Conservation (phyloP, 2,113 vertebrate species). For the Ramphastos sulfuratus region DNA sequence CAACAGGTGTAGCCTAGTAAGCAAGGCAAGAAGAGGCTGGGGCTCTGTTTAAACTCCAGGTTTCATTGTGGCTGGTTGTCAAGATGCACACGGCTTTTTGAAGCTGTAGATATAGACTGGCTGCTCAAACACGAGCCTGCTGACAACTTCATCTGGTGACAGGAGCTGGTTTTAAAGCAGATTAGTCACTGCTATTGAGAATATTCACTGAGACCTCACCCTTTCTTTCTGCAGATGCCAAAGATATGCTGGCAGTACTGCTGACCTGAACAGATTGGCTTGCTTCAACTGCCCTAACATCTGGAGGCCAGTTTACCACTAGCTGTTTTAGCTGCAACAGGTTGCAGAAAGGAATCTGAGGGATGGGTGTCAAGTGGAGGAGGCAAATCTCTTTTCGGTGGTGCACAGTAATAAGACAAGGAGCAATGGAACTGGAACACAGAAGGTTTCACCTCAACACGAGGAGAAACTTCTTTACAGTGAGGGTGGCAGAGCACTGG, state of each 20-base stretch:
- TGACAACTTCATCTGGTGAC: conserved; percentile 29
- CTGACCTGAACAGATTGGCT: neutral
- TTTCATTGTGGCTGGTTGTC: neutral
- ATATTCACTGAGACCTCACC: conserved; percentile 6
- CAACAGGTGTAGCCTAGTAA: neutral
- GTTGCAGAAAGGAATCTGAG: conserved; percentile 49
- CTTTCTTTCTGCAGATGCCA: conserved; percentile 4
- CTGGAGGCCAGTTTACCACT: neutral
- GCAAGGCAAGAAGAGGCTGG: neutral
- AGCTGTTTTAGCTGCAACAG: conserved; percentile 21
- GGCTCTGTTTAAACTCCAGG: neutral
- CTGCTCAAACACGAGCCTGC: neutral
- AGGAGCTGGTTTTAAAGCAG: conserved; percentile 31
- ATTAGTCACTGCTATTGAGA: conserved; percentile 16
- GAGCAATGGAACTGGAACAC: no score
- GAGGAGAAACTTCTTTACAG: no score
- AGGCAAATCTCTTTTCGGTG: no score
- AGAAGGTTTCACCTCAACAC: no score
- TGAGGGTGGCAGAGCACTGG: no score
- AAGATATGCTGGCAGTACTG: neutral
- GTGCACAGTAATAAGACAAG: no score
- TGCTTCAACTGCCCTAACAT: neutral
- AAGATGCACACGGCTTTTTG: neutral
- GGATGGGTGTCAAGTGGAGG: no score
- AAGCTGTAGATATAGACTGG: neutral